A percentile compares a stretch with the other conserved stretches of the same genome.
Conservation (phyloP, 2,797 vertebrate genomes). For the Crax fasciolata region DNA sequence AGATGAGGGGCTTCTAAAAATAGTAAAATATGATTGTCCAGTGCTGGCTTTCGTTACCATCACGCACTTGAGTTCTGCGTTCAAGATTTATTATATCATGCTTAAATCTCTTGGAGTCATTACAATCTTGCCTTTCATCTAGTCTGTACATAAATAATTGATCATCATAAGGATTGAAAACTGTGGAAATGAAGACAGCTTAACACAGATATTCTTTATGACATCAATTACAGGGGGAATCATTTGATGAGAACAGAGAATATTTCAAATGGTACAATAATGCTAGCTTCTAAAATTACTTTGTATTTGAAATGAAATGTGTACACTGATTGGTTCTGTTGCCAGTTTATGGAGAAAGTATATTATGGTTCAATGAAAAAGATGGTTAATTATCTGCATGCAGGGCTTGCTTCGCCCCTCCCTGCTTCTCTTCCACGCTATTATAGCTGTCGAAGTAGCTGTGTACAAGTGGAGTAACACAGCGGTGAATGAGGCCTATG, state of each 20-base stretch:
- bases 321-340: conserved; percentile 70
- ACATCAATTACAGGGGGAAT: conserved; percentile 85
- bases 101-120: conserved; percentile 79
- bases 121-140: conserved; percentile 81
- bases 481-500: conserved; percentile 44
- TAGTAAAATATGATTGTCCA: conserved; percentile 36
- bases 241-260: conserved; percentile 83
- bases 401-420: conserved; percentile 11
- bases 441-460: conserved; percentile 37
- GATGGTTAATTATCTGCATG: conserved; percentile 74
- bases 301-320: conserved; percentile 81
- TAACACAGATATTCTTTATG: conserved; percentile 86
- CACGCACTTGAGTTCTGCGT: conserved; percentile 71
- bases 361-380: conserved; percentile 69
- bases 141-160: conserved; percentile 85
- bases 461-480: conserved; percentile 29
- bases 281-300: conserved; percentile 80
- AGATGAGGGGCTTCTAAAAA: conserved; percentile 51
- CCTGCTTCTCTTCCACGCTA: not conserved
- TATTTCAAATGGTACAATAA: conserved; percentile 84
- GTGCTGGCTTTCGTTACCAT: conserved; percentile 74
- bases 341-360: conserved; percentile 68
- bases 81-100: conserved; percentile 81
- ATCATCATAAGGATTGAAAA: conserved; percentile 83
- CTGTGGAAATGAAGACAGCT: conserved; percentile 82